Conservation (phyloP, 2,113 vertebrate genomes). For the Sprattus sprattus region DNA sequence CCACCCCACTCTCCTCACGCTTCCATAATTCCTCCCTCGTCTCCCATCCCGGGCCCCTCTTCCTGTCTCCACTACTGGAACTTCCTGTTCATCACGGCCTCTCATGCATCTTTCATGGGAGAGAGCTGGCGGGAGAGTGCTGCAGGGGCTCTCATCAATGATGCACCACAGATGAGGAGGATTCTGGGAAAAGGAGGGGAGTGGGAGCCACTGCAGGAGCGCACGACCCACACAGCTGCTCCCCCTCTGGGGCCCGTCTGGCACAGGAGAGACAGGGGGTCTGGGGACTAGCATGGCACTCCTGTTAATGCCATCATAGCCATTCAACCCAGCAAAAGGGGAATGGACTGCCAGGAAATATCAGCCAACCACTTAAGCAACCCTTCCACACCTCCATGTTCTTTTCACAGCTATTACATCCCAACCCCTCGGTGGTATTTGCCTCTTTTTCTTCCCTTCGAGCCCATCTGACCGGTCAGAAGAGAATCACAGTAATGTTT, state of each 20-base stretch:
- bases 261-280: not conserved
- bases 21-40: not conserved
- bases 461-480: slow-evolving; percentile 1
- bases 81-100: not conserved
- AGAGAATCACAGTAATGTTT: not conserved
- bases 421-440: not conserved
- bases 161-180: slow-evolving; percentile 26
- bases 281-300: not conserved
- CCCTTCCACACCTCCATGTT: not conserved
- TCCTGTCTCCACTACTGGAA: not conserved
- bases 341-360: not conserved
- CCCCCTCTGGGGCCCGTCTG: not conserved
- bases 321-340: not conserved
- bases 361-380: not conserved
- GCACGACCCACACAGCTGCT: not conserved
- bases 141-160: slow-evolving; percentile 24
- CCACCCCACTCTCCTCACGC: not conserved
- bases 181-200: not conserved
- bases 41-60: not conserved
- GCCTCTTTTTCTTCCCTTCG: not conserved
- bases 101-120: slow-evolving; percentile 43
- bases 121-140: slow-evolving; percentile 29
- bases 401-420: not conserved
- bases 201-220: not conserved
- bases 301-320: not conserved